These are phyloP conservation scores for Asbolus verrucosus DNA, from an alignment of 1,140 invertebrate genomes.

Conservation along the genomic window DNA sequence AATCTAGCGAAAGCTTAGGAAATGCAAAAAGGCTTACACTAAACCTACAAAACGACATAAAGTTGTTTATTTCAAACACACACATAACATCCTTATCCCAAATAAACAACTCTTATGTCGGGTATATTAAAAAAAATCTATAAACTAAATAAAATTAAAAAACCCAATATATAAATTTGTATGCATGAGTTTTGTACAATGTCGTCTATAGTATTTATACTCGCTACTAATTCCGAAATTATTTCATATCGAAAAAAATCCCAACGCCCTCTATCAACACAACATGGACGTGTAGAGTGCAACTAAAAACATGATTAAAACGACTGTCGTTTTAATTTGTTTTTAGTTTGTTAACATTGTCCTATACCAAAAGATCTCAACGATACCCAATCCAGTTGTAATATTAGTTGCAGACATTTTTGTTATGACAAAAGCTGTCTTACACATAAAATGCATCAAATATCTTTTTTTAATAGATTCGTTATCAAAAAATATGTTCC, in stretches of 20 bases:
- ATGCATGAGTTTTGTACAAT: constrained; percentile 56
- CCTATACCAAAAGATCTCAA: constrained; percentile 48
- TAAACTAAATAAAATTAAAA: constrained; percentile 53
- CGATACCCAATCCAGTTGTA: constrained; percentile 55
- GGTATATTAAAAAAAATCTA: constrained; percentile 36
- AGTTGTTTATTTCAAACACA: neutral
- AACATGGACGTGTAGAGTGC: constrained; percentile 1
- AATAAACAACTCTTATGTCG: neutral
- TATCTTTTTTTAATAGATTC: too few relatives aligned
- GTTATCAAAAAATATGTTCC: constrained; percentile 18
- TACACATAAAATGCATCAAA: constrained; percentile 47
- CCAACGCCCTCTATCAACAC: constrained; percentile 49
- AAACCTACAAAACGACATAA: constrained; percentile 48
- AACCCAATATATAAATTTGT: constrained; percentile 53
- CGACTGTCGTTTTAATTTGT: constrained; percentile 2
- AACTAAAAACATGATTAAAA: neutral
- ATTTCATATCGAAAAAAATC: too few relatives aligned
- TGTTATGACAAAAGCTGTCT: constrained; percentile 58
- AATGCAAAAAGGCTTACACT: constrained; percentile 61
- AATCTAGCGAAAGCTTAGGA: constrained; percentile 64
- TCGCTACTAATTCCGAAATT: constrained; percentile 1
- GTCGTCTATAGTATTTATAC: constrained; percentile 43
- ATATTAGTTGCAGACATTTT: constrained; percentile 57
- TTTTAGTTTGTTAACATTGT: neutral
- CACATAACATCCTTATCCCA: too few relatives aligned